These are phyloP conservation scores for Ceuthmochares aereus DNA, from an alignment of 2,113 vertebrate genomes.

Conservation along the genomic window DNA sequence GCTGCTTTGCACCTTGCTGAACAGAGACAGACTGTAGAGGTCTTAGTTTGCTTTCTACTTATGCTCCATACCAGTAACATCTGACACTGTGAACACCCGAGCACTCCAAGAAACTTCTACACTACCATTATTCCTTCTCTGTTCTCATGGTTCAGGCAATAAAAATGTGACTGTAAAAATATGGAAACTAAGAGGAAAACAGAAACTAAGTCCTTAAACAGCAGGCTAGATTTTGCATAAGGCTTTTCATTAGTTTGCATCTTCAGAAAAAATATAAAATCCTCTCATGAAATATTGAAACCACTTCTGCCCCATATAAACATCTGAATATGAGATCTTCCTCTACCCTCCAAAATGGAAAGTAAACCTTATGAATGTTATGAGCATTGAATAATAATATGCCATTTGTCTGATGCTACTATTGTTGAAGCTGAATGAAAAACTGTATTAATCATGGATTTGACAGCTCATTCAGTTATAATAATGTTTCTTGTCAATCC, in stretches of 20 bases:
- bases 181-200: background rate
- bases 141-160: background rate
- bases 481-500: slow-evolving; percentile 71
- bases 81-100: background rate
- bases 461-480: slow-evolving; percentile 72
- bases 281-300: slow-evolving; percentile 29
- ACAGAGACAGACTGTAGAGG: rapidly evolving
- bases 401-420: slow-evolving; percentile 13
- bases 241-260: background rate
- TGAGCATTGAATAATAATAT: slow-evolving; percentile 63
- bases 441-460: slow-evolving; percentile 75
- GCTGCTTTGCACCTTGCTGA: background rate
- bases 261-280: slow-evolving; percentile 29
- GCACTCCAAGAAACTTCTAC: background rate
- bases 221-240: background rate
- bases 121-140: background rate
- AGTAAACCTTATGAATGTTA: slow-evolving; percentile 6
- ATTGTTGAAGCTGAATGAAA: slow-evolving; percentile 73
- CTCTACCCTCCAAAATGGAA: background rate
- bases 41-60: background rate
- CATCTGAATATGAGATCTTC: background rate
- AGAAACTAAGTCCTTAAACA: background rate
- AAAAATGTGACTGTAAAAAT: background rate
- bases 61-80: background rate
- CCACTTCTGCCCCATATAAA: background rate